Evolutionary conservation across 2,888 invertebrate species (phyloP).

Genomic region (Eutolmus rufibarbis): DNA sequence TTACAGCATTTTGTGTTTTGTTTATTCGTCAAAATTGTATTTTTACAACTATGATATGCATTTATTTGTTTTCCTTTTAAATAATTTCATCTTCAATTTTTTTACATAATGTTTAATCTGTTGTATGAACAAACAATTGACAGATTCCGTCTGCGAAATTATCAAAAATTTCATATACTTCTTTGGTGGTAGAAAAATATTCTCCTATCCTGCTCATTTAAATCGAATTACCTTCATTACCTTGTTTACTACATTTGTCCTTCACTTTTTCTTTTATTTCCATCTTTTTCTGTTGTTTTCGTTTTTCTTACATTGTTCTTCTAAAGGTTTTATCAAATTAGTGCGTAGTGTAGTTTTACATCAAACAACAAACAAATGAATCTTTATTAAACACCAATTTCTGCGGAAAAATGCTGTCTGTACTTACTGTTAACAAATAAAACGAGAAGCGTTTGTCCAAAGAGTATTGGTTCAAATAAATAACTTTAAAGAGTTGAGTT

Average conservation of each 20-base stretch:
- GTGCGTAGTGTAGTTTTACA: background rate
- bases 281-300: background rate
- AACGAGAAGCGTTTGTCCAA: background rate
- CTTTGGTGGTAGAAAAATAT: conserved; percentile 51
- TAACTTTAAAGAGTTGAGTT: background rate
- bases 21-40: conserved; percentile 84
- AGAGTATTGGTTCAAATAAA: background rate
- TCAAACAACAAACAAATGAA: background rate
- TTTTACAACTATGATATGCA: conserved; percentile 93
- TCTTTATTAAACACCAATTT: background rate
- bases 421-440: background rate
- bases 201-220: conserved; percentile 49
- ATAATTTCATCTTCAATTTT: conserved; percentile 46
- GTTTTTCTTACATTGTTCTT: conserved; percentile 42
- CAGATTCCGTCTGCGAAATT: conserved; percentile 20
- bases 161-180: conserved; percentile 46
- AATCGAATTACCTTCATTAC: conserved; percentile 29
- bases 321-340: conserved; percentile 6
- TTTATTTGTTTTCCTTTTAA: conserved; percentile 61
- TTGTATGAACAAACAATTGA: conserved; percentile 32
- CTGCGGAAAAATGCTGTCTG: background rate
- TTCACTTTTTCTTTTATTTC: too few species aligned
- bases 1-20: conserved; percentile 51
- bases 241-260: background rate
- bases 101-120: conserved; percentile 30